Base-by-base conservation (phyloP, 2,113 vertebrate species). In the Cottus gobio region DNA sequence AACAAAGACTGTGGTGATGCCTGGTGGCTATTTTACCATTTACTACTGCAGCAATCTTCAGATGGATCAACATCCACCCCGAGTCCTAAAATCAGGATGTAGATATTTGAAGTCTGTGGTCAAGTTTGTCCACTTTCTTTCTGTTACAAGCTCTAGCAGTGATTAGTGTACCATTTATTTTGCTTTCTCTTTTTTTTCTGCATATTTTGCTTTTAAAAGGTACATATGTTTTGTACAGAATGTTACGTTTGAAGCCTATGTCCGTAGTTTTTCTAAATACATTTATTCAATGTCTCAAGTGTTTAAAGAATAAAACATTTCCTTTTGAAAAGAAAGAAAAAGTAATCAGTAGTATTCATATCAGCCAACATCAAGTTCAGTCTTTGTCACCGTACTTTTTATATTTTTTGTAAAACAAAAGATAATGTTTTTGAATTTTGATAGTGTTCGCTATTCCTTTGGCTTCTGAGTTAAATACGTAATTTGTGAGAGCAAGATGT, bases 191-290 rank as follows among this genome's bases (percentile, higher is more conserved):
- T 64, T 75, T 84, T 83, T 34, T 31, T 57, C 13, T 57, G 26
- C 1, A 9, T 58, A 85, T 36, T 54, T 65, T 65, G 24, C 74
- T 84, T 89, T 91, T 76, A 79, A 77, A 75, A 66, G 31, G 31
- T 85, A 64, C 66, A 79, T 82, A 84, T 89, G 64, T 90, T 93
- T 91, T 94, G 93, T 94, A 94, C 90, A 93, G 90, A 68, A 88
- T 78, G 62, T 87, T 92, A 80, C 72, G 80, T 90, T 93, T 85
- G 60, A 89, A 71, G 60, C 87, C 68, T 91, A 71, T 84, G 84
- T 90, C 82, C 87, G 89, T 85, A 84, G 77, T 84, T 88, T 94
- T 91, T 92, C 76, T 86, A 82, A 85, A 88, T 82, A 54, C 87
- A 90, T 91, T 88, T 86, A 91, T 68, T 91, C 84, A 66, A 16